These are phyloP conservation scores for human DNA, from an alignment of 2,113 vertebrate species.

Conservation along the genomic window GRCh38 chr5:160271001-160271500, in stretches of 20 bases:
- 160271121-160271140: background rate
- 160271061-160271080: background rate
- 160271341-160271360: background rate
- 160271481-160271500: background rate
- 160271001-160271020: slow-evolving; percentile 67
- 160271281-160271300: background rate
- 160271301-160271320: background rate
- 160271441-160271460: background rate
- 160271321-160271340: background rate
- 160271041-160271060: background rate
- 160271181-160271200: background rate
- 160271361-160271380: background rate
- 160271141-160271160: background rate
- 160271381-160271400: background rate
- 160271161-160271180: background rate
- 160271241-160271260: no score
- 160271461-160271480: slow-evolving; percentile 21
- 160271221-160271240: background rate
- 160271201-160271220: background rate
- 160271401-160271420: background rate
- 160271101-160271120: background rate
- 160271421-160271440: background rate
- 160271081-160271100: background rate
- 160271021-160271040: slow-evolving; percentile 50
- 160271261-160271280: background rate